Evolutionary conservation across 2,888 invertebrate species (phyloP), one percentile per base, ranked within the genome.

Genomic region (Elysia crispata): DNA sequence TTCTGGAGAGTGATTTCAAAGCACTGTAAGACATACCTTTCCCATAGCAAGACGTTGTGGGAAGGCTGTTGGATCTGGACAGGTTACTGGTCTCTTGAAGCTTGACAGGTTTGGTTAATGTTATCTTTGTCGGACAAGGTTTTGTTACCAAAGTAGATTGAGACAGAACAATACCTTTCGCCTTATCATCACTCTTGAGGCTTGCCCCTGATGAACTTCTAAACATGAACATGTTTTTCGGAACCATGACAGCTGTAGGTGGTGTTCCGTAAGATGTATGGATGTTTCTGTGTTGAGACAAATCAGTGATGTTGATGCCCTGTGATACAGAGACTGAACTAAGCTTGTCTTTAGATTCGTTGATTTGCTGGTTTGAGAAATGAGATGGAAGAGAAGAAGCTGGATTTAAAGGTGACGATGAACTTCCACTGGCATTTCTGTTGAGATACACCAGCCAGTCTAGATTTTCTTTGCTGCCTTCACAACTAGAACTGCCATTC

Each of bases 401-500:
- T 60, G 20, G n/a, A 41, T 41, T 41, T 11, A 41, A 5, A 28
- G 66, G 30, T n/a, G 66, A 28, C 20, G 6, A 20, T 15, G 33
- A 18, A 23, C n/a, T 23, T 18, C 60, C 60, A 23, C 23, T 23
- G 23, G 86, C 85, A 77, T 88, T 89, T 80, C 88, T 84, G 74
- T 88, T 89, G 3, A 88, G 84, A 82, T 89, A 89, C 20, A 89
- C 89, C 57, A 88, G 77, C 87, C 89, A 89, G 82, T 90, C 88
- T 54, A 87, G 80, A 77, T 85, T 88, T 62, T 88, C 88, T 57
- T 82, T 81, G 50, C 62, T 80, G 0, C 57, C 62, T 1, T 18
- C 60, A 60, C 60, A 20, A 15, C 23, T 20, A 8, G 60, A 20
- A 15, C 23, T 20, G 60, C 60, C 15, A 60, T 18, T 60, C n/a